phyloP scores from a whole-genome alignment of 1,140 invertebrate species.

The Drosophila lowei region DNA sequence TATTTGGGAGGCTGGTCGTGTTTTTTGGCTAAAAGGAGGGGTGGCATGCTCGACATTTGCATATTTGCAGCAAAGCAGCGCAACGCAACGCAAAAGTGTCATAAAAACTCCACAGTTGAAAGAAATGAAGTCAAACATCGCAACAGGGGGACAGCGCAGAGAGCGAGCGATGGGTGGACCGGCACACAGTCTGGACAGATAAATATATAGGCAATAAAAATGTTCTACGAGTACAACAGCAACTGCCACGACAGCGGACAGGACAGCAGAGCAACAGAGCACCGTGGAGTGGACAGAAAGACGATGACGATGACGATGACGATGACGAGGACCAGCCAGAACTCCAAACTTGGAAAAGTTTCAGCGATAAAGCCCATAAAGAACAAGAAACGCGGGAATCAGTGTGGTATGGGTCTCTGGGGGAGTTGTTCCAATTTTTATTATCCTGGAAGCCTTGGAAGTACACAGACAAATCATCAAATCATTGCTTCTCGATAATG shows the following conservation, averaged over 20 bases:
- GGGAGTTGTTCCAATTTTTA: conserved; percentile 5
- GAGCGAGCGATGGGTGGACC: not conserved
- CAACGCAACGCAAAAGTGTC: conserved; percentile 53
- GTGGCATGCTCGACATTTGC: conserved; percentile 48
- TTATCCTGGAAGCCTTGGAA: too few relatives aligned
- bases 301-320: conserved; percentile 15
- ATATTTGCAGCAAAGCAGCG: conserved; percentile 60
- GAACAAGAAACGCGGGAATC: not conserved
- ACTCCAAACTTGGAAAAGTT: not conserved
- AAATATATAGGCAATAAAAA: conserved; percentile 75
- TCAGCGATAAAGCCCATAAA: conserved; percentile 22
- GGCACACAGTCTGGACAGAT: conserved; percentile 15
- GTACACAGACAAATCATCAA: too few relatives aligned
- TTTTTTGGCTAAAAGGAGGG: conserved; percentile 6
- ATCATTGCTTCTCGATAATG: too few relatives aligned
- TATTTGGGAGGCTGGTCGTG: conserved; percentile 53
- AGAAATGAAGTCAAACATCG: conserved; percentile 67
- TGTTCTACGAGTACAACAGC: conserved; percentile 45
- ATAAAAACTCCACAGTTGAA: conserved; percentile 66
- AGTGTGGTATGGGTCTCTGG: not conserved
- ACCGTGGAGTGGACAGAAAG: not conserved
- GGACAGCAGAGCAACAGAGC: too few relatives aligned
- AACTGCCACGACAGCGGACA: conserved; percentile 33
- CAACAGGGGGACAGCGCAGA: not conserved
- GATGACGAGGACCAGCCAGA: conserved; percentile 13